Evolutionary conservation across 2,888 invertebrate genomes (phyloP), one percentile per base, ranked within the genome.

Genomic region (Zeuzera pyrina): DNA sequence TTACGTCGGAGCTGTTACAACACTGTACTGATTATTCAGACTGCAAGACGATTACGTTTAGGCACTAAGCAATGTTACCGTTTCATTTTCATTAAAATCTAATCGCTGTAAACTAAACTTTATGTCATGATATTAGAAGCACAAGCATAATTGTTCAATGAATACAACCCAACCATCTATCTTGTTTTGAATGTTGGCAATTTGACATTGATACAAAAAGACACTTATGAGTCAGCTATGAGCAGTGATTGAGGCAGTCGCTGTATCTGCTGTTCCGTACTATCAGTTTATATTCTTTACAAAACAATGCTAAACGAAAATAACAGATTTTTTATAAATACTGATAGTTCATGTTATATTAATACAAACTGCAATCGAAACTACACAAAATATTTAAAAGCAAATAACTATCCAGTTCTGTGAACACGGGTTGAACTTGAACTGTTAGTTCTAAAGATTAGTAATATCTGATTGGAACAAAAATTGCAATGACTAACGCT

Each of bases 11-110:
- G 38, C 32, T 37, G 58, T 76, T 68, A 66, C 72, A 57, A 62
- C 64, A 73, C 53, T 47, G 41, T 38, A 51, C 53, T 56, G 59
- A 70, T 70, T 71, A 74, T 76, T 73, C 72, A 62, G 64, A 65
- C 64, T 49, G 58, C 62, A 60, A 61, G 60, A 57, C 62, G 54
- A 69, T 72, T 71, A 67, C 65, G 59, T 57, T 44, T 48, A 37
- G 41, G 35, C 47, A n/a, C n/a, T n/a, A n/a, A n/a, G n/a, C 52
- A 49, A 58, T 54, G 48, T 49, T 49, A 47, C 19, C 22, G 30
- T 19, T 10, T 15, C 15, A 10, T 7, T 11, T 19, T 8, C 12
- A 7, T 3, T 12, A 10, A 19, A 12, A 6, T 23, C 39, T 10
- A 41, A 36, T 38, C 39, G 31, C 22, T 30, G 39, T 45, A 25